Percentiles rank a stretch among this genome's conserved stretches.
phyloP scores from a whole-genome alignment of 2,888 invertebrate genomes.

The Marronus borbonicus region DNA sequence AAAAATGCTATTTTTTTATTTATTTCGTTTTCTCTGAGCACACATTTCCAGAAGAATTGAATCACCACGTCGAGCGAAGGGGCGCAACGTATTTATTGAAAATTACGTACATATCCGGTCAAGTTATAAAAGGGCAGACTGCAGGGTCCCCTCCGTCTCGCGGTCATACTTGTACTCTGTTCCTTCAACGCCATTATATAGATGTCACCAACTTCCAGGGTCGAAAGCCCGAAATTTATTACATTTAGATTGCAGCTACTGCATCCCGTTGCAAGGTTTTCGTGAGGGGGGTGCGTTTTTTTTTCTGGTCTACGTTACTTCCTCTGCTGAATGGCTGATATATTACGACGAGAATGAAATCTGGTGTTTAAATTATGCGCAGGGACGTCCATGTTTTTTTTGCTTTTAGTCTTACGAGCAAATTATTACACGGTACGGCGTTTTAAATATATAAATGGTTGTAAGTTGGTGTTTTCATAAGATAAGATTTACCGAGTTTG shows the following conservation, averaged over 20 bases:
- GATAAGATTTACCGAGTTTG: no score
- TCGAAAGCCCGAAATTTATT: constrained; percentile 50
- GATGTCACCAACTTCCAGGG: constrained; percentile 48
- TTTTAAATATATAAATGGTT: no score
- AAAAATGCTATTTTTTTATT: no score
- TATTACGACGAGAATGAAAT: not conserved
- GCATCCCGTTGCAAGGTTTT: not conserved
- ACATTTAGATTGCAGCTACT: constrained; percentile 38
- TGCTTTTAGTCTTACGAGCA: no score
- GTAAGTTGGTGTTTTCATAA: no score
- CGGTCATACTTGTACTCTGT: not conserved
- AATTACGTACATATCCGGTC: constrained; percentile 5
- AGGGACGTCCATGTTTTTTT: not conserved
- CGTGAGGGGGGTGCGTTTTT: constrained; percentile 7
- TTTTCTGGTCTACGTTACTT: constrained; percentile 20
- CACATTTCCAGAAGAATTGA: not conserved
- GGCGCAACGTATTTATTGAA: not conserved
- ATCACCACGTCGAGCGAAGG: no score
- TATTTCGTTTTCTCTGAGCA: no score
- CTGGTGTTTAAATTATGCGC: not conserved
- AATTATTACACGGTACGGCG: no score
- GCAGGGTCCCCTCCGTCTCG: not conserved
- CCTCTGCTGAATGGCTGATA: not conserved
- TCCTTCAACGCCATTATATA: constrained; percentile 42
- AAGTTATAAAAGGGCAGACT: constrained; percentile 3